phyloP scores from a whole-genome alignment of 2,797 vertebrate genomes.

The Hozukius guyotensis region DNA sequence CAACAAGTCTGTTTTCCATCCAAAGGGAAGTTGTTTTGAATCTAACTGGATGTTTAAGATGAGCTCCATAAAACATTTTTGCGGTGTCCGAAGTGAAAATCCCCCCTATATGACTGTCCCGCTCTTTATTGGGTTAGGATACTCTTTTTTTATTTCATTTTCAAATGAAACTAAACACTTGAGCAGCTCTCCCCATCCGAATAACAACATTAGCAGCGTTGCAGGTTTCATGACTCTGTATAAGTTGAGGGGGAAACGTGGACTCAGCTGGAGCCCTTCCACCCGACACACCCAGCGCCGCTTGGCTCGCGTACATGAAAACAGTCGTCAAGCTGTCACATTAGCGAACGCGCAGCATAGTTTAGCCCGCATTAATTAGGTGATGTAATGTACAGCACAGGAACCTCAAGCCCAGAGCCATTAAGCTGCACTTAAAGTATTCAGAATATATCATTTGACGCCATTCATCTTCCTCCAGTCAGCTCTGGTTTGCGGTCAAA shows the following conservation, averaged over 20 bases:
- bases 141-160: constrained; percentile 32
- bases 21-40: constrained; percentile 51
- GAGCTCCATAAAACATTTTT: constrained; percentile 43
- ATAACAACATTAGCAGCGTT: constrained; percentile 17
- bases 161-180: constrained; percentile 25
- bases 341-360: constrained; percentile 18
- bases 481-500: constrained; percentile 27
- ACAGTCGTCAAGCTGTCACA: constrained; percentile 65
- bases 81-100: constrained; percentile 6
- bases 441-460: constrained; percentile 43
- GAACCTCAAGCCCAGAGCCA: constrained; percentile 41
- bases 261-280: constrained; percentile 37
- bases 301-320: constrained; percentile 34
- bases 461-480: constrained; percentile 39
- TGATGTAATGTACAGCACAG: constrained; percentile 69
- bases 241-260: background rate
- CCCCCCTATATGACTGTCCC: background rate
- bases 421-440: constrained; percentile 55
- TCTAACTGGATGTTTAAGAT: constrained; percentile 48
- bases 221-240: constrained; percentile 2
- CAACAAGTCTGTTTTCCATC: constrained; percentile 71
- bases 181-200: background rate
- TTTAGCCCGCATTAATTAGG: constrained; percentile 60
- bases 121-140: constrained; percentile 33
- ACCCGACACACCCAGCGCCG: constrained; percentile 49